phyloP scores from a whole-genome alignment of 2,797 vertebrate species.

The Lepilemur ruficaudatus region DNA sequence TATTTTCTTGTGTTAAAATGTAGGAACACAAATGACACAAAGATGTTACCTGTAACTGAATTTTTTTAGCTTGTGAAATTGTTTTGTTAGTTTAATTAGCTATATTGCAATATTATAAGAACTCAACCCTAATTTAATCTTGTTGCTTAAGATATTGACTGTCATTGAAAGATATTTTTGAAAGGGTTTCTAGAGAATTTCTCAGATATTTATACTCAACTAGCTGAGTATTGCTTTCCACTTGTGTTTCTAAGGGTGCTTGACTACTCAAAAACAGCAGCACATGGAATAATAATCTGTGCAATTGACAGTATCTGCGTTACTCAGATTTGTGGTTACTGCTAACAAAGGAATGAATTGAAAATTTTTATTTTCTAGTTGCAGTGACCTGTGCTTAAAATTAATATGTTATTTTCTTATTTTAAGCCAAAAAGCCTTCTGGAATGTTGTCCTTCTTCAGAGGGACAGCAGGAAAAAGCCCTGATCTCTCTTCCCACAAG shows the following conservation, averaged over 20 bases:
- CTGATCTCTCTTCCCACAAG: constrained; percentile 88
- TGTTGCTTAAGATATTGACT: constrained; percentile 17
- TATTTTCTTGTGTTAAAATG: constrained; percentile 23
- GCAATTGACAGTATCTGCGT: not conserved
- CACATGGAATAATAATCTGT: not conserved
- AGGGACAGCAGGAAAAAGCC: constrained; percentile 88
- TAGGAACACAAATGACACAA: not conserved
- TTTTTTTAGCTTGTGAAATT: not conserved
- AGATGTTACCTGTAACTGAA: constrained; percentile 13
- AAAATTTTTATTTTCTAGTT: constrained; percentile 34
- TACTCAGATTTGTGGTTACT: not conserved
- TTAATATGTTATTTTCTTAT: constrained; percentile 62
- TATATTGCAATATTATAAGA: constrained; percentile 14
- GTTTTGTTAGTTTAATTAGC: constrained; percentile 31
- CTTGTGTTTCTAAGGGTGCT: not conserved
- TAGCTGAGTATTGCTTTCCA: not conserved
- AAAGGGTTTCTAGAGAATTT: not conserved
- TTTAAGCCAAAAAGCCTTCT: constrained; percentile 87
- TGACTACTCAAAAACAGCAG: not conserved
- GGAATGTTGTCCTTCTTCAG: constrained; percentile 89
- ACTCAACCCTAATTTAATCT: not conserved
- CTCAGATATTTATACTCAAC: not conserved
- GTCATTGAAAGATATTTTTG: constrained; percentile 37
- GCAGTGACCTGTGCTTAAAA: constrained; percentile 39
- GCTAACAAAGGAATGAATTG: constrained; percentile 16